Base-by-base conservation (phyloP, 1,140 invertebrate species). In the Drosophila tropicalis region DNA sequence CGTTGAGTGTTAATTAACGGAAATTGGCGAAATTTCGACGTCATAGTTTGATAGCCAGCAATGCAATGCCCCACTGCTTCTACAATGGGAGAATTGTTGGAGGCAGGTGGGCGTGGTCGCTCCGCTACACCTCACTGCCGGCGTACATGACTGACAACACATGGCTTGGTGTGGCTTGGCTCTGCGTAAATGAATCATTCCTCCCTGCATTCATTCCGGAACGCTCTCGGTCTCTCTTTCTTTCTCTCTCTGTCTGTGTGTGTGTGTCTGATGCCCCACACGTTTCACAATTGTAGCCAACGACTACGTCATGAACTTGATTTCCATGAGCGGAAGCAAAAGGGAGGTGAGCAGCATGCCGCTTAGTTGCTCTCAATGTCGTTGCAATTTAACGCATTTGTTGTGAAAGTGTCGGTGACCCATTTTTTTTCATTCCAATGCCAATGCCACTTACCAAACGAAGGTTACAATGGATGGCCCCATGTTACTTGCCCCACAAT, bases 91-190 rank as follows among this genome's bases (percentile, higher is more conserved):
- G 55, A n/a, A 40, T 19, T 32, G 44, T 19, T 32, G 65, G 41
- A 60, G 70, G 61, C 67, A 34, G 44, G 67, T 36, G 22, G 44
- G 44, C 4, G 44, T 51, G 44, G 44, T 12, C 13, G 44, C 2
- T 12, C 47, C 12, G 61, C 32, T 51, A 17, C 55, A 81, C 40
- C 34, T 15, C 41, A 15, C 5, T 15, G 69, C 34, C 71, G 79
- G 82, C 79, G 79, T 72, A 76, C 79, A 84, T 86, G 82, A 86
- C 82, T 55, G 19, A 3, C 65, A 61, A 63, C 82, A 86, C 82
- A 82, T n/a, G 32, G 17, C 36, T 62, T 10, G 32, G 22, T 29
- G 55, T 39, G 22, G 39, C 19, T 56, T 39, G 22, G 44, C 22
- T 56, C 22, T 17, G 25, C 32, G 36, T 62, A 67, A 67, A 12